A percentile compares a stretch with the other conserved stretches of the same genome.
These are phyloP conservation scores for Esox lucius DNA, from an alignment of 2,797 vertebrate genomes.

Conservation along the genomic window DNA sequence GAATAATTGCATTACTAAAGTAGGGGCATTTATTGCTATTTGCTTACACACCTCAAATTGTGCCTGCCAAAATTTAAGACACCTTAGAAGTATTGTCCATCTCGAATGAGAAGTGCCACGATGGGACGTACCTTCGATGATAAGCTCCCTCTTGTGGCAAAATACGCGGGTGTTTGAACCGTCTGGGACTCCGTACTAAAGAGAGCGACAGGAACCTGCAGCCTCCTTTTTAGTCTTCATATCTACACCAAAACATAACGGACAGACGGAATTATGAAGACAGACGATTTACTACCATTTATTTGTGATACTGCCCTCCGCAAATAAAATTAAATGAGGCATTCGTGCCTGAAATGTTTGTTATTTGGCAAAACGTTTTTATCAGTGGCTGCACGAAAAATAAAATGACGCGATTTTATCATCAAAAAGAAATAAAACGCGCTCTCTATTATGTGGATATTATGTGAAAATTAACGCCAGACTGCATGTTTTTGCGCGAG, in stretches of 20 bases:
- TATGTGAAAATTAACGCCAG: slow-evolving; percentile 12
- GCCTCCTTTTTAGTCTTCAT: slow-evolving; percentile 61
- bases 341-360: slow-evolving; percentile 10
- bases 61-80: not conserved
- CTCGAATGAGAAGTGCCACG: not conserved
- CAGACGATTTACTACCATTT: slow-evolving; percentile 12
- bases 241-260: slow-evolving; percentile 54
- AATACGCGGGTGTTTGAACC: slow-evolving; percentile 36
- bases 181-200: slow-evolving; percentile 73
- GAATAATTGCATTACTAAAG: not conserved
- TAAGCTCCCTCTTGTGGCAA: slow-evolving; percentile 21
- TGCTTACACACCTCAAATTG: not conserved
- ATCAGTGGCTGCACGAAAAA: slow-evolving; percentile 43
- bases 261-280: slow-evolving; percentile 46
- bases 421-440: slow-evolving; percentile 44
- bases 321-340: slow-evolving; percentile 36
- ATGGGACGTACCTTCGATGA: not conserved
- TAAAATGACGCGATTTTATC: slow-evolving; percentile 36
- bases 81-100: not conserved
- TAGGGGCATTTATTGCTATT: not conserved
- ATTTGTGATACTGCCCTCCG: slow-evolving; percentile 28
- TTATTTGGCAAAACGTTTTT: slow-evolving; percentile 31
- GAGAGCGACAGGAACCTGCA: slow-evolving; percentile 61
- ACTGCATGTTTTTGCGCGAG: slow-evolving; percentile 10
- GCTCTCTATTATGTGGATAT: slow-evolving; percentile 15